Evolutionary conservation across 2,888 invertebrate species (phyloP), one percentile per base, ranked within the genome.

Genomic region (Caenorhabditis drosophilae): DNA sequence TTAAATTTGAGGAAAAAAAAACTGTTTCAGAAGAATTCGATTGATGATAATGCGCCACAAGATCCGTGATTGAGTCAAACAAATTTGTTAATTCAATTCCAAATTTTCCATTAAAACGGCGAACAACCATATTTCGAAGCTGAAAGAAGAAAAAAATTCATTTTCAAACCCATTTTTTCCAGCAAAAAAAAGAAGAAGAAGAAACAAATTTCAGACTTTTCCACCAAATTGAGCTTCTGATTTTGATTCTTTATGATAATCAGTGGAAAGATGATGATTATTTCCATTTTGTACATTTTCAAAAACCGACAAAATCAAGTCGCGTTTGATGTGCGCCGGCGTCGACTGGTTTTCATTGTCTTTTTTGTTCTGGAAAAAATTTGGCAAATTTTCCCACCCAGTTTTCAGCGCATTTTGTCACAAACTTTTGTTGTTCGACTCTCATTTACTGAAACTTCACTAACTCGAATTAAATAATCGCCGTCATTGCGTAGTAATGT

Each of bases 391-490:
- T n/a, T n/a, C n/a, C n/a, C n/a, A n/a, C n/a, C 31, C 31, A 31
- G 31, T 31, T 31, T 31, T 31, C 7, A 9, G 31, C 31, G 31
- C 31, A 9, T 9, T 31, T 31, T 31, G 46, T 50, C 57, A 57
- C n/a, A 31, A 46, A 50, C 12, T 50, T 9, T 38, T 26, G n/a
- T 52, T 47, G 20, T 52, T 59, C 4, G 12, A 20, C 34, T 59
- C 51, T n/a, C n/a, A n/a, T 3, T 22, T 34, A 26, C 48, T 48
- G 3, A 34, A 27, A 63, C 49, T 18, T 64, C 64, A 0, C 49
- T 49, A 1, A 64, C 64, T 9, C 64, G 53, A 1, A 64, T 12
- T 25, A 64, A 25, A 34, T 47, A 64, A 26, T 64, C 64, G n/a
- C 64, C 64, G 0, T 56, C 45, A 26, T 45, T 54, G 4, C 16